Evolutionary conservation across 2,113 vertebrate species (phyloP).

Genomic region (Otolemur garnettii): DNA sequence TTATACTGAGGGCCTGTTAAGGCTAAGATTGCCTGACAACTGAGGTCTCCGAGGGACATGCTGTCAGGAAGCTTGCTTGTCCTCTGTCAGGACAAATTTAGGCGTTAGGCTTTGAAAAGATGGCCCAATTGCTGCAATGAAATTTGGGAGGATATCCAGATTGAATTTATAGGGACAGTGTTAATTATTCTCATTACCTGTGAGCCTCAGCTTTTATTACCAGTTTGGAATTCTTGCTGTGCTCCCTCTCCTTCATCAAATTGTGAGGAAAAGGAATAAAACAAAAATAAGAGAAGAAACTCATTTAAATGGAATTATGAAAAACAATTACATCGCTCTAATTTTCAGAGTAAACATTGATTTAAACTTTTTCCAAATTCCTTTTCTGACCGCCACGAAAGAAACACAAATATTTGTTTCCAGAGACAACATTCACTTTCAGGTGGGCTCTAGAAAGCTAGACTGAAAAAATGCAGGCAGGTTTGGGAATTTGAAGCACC

Average conservation of each 20-base stretch:
- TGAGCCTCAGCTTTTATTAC: not conserved
- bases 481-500: not conserved
- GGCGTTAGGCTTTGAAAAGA: not conserved
- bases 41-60: not conserved
- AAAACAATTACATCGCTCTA: not conserved
- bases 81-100: not conserved
- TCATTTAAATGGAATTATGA: not conserved
- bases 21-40: not conserved
- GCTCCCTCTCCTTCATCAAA: not conserved
- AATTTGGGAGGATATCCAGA: not conserved
- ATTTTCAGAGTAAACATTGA: slow-evolving; percentile 35
- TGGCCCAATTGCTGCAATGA: not conserved
- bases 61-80: not conserved
- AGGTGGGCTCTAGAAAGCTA: not conserved
- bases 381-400: not conserved
- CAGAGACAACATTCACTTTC: not conserved
- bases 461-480: not conserved
- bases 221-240: not conserved
- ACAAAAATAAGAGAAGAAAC: not conserved
- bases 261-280: not conserved
- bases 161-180: not conserved
- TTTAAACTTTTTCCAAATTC: not conserved
- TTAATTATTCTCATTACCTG: not conserved
- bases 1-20: not conserved
- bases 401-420: not conserved